phyloP scores from a whole-genome alignment of 1,140 invertebrate genomes.

The Wasmannia auropunctata region DNA sequence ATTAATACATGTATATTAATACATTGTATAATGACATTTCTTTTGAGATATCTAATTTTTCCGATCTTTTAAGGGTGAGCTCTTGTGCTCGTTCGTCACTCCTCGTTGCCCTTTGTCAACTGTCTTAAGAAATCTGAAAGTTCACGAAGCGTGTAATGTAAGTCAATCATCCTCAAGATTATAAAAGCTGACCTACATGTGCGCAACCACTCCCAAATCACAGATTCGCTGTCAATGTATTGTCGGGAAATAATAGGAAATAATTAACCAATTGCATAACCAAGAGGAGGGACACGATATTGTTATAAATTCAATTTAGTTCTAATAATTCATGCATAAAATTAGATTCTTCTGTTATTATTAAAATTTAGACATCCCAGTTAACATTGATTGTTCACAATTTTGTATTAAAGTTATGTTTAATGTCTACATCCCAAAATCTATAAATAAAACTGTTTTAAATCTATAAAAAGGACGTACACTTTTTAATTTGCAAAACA shows the following conservation, averaged over 20 bases:
- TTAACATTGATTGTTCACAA: background rate
- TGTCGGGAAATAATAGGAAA: conserved; percentile 19
- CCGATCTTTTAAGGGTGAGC: conserved; percentile 3
- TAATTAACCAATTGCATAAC: conserved; percentile 63
- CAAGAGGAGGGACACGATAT: background rate
- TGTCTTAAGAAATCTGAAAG: conserved; percentile 71
- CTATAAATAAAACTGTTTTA: no score
- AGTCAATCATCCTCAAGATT: conserved; percentile 63
- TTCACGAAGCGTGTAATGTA: conserved; percentile 75
- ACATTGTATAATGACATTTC: no score
- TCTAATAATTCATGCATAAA: background rate
- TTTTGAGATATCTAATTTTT: conserved; percentile 30
- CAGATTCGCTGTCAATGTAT: background rate
- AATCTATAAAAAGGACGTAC: background rate
- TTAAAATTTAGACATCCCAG: background rate
- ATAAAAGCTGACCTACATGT: conserved; percentile 60
- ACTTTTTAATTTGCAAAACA: background rate
- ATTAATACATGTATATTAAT: no score
- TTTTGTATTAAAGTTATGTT: background rate
- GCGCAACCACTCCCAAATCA: conserved; percentile 61
- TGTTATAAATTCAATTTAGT: background rate
- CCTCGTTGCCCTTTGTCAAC: conserved; percentile 55
- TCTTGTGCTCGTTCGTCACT: conserved; percentile 54
- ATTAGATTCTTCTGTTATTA: background rate
- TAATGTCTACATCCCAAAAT: background rate